These are phyloP conservation scores for Phenganax marumi DNA, from an alignment of 92 coral and sea anemone genomes.

Conservation along the genomic window DNA sequence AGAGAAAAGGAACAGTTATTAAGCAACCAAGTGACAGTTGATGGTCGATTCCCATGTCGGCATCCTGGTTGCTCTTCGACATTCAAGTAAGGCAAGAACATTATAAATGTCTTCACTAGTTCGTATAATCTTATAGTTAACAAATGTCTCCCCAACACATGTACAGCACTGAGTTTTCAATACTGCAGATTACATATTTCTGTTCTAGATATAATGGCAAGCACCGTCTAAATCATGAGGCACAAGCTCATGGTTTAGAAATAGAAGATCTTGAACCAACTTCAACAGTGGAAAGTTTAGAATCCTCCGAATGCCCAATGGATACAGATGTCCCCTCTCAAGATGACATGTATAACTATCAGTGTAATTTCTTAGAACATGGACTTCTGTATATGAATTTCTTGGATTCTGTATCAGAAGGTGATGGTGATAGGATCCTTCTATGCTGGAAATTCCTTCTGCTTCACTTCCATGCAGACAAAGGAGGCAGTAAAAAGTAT, in stretches of 20 bases:
- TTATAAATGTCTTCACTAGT: no score
- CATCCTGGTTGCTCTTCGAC: constrained; percentile 39
- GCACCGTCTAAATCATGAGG: constrained; percentile 27
- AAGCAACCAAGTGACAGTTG: constrained; percentile 29
- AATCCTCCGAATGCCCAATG: background rate
- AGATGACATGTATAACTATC: constrained; percentile 9
- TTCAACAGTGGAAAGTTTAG: background rate
- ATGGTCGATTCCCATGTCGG: constrained; percentile 57
- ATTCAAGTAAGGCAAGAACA: constrained; percentile 5
- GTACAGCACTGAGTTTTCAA: background rate
- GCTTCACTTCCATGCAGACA: constrained; percentile 1
- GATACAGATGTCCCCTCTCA: background rate
- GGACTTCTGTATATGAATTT: constrained; percentile 13
- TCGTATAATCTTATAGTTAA: no score
- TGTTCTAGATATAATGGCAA: background rate
- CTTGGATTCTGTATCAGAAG: constrained; percentile 8
- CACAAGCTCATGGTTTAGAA: constrained; percentile 18
- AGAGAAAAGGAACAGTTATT: constrained; percentile 21
- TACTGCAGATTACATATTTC: background rate
- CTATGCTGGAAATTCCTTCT: constrained; percentile 15
- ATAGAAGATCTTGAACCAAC: constrained; percentile 19
- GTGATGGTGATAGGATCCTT: constrained; percentile 5
- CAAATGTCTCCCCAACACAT: background rate
- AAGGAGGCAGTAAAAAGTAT: constrained; percentile 14
- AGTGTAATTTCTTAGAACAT: background rate